phyloP scores from a whole-genome alignment of 2,888 invertebrate genomes.

The Gymnosoma rotundatum region DNA sequence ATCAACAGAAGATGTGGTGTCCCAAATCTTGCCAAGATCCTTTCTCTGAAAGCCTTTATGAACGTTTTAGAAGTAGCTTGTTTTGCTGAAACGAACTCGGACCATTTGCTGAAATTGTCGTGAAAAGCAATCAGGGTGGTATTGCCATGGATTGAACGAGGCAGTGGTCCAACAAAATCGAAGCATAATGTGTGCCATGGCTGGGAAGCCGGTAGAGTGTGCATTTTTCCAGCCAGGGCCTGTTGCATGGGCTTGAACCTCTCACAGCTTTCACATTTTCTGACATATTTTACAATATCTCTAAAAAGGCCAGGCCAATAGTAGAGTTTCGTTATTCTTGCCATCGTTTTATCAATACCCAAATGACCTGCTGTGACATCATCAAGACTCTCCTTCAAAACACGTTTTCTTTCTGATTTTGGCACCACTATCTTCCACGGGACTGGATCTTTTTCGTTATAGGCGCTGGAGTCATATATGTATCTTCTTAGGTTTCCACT shows the following conservation, averaged over 20 bases:
- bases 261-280: slow-evolving; percentile 11
- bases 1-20: slow-evolving; percentile 13
- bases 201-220: not conserved
- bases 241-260: slow-evolving; percentile 25
- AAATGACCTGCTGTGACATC: slow-evolving; percentile 10
- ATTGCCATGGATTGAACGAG: slow-evolving; percentile 37
- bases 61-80: not conserved
- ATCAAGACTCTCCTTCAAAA: slow-evolving; percentile 34
- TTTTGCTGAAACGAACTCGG: not conserved
- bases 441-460: slow-evolving; percentile 17
- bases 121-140: slow-evolving; percentile 33
- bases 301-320: not conserved
- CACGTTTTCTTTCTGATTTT: not conserved
- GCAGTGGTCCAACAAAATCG: slow-evolving; percentile 44
- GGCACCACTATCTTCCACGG: slow-evolving; percentile 27
- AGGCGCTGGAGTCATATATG: not conserved
- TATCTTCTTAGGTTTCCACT: slow-evolving; percentile 21
- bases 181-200: slow-evolving; percentile 3
- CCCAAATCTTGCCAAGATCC: slow-evolving; percentile 18
- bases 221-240: not conserved
- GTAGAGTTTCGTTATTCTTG: slow-evolving; percentile 1
- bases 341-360: not conserved
- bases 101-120: slow-evolving; percentile 48
- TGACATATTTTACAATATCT: not conserved
- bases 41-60: not conserved